Evolutionary conservation across 2,888 invertebrate species (phyloP).

Genomic region (Mylabris sibirica): DNA sequence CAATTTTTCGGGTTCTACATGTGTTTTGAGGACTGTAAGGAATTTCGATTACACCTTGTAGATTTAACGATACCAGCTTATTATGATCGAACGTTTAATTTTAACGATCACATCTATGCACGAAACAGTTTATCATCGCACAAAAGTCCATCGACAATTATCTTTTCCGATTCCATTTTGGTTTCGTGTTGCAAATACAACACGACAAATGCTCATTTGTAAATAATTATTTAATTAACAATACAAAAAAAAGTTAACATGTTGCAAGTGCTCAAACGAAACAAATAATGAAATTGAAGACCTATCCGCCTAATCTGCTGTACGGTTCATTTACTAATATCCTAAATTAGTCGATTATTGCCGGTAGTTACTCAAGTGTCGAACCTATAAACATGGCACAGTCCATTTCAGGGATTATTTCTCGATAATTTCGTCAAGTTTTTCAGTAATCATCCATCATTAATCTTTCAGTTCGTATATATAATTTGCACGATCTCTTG

Average conservation of each 20-base stretch:
- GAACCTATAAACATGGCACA: slow-evolving; percentile 8
- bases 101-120: neutral
- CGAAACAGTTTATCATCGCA: neutral
- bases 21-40: no score
- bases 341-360: neutral
- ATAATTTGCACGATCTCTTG: no score
- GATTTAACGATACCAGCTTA: neutral
- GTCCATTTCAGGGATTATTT: neutral
- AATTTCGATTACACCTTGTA: no score
- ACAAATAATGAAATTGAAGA: neutral
- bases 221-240: slow-evolving; percentile 24
- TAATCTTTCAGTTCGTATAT: neutral
- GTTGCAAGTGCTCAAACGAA: no score
- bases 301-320: neutral
- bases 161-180: neutral
- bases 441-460: neutral
- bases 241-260: neutral
- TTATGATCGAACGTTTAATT: neutral
- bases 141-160: neutral
- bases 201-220: slow-evolving; percentile 2
- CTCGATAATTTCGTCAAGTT: neutral
- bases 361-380: neutral
- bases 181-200: neutral
- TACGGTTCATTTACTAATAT: slow-evolving; percentile 3
- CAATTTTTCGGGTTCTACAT: no score